Base-by-base conservation (phyloP, 1,140 invertebrate genomes). In the Trypoxylus dichotomus region DNA sequence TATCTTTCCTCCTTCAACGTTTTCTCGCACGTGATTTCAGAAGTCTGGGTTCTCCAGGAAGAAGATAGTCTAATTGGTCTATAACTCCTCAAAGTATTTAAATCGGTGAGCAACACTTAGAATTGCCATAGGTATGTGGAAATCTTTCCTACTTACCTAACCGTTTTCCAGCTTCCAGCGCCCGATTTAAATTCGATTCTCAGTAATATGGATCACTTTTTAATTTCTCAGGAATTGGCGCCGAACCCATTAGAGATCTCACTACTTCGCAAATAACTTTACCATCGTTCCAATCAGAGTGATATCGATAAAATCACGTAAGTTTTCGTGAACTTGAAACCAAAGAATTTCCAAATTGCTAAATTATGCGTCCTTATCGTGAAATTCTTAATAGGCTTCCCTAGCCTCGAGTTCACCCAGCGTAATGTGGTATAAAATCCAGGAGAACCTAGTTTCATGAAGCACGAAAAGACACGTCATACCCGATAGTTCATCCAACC, bases 381-480 rank as follows among this genome's bases (percentile, higher is more conserved):
- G 85, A 98, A 98, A 87, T 98, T 98, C 75, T 92, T 92, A 21
- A 98, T 90, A 78, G 89, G 89, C 81, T 89, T 90, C 79, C 95
- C 91, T 73, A 96, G 86, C 82, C 95, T 91, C 10, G 93, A 94
- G 83, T 97, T 94, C 54, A 98, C 94, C 95, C 97, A 98, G 77
- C 94, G 90, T 78, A 99, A 88, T 0, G 97, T 98, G 11, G 97
- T 92, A 83, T 93, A 91, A 85, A 97, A 98, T 15, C 97, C 98
- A 1, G 97, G 94, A 8, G 96, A 96, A 79, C 95, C 95, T 74
- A 96, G 95, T 84, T 97, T 98, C 96, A 99, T 98, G 85, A 98
- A 99, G 88, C 99, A 99, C 0, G 97, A 98, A 24, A n/a, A 99
- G 88, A 88, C 99, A 99, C 5, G 98, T 99, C 96, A 99, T 98